Evolutionary conservation across 2,888 invertebrate genomes (phyloP).

Genomic region (Metellina segmentata): DNA sequence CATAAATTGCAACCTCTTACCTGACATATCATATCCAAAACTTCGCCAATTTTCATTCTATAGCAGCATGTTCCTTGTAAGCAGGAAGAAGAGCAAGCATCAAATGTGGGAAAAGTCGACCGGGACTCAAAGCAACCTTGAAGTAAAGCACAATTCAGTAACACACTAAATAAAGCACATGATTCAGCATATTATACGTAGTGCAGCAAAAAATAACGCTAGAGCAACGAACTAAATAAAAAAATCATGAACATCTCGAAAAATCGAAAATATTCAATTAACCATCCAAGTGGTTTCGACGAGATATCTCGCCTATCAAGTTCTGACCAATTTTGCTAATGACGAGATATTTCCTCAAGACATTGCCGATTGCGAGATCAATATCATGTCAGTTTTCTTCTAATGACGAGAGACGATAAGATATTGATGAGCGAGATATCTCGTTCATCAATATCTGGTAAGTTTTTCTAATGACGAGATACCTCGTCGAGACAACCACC

Average conservation of each 20-base stretch:
- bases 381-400: no score
- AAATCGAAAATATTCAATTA: neutral
- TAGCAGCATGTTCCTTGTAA: slow-evolving; percentile 73
- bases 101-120: slow-evolving; percentile 54
- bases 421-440: no score
- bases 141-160: neutral
- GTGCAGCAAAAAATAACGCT: neutral
- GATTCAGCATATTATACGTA: neutral
- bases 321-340: no score
- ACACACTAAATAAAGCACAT: neutral
- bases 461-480: no score
- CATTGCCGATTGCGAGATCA: no score
- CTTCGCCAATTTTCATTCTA: slow-evolving; percentile 56
- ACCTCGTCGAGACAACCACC: no score
- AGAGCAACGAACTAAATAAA: neutral
- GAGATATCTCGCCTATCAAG: no score
- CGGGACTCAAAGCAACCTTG: slow-evolving; percentile 55
- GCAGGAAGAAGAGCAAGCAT: slow-evolving; percentile 51
- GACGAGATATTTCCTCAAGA: no score
- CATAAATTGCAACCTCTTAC: slow-evolving; percentile 2
- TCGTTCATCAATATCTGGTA: no score
- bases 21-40: slow-evolving; percentile 60
- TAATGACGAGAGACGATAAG: no score
- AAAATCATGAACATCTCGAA: neutral
- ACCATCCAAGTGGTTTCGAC: neutral